Evolutionary conservation across 1,140 invertebrate genomes (phyloP).

Genomic region (Drosophila subpulchrella): DNA sequence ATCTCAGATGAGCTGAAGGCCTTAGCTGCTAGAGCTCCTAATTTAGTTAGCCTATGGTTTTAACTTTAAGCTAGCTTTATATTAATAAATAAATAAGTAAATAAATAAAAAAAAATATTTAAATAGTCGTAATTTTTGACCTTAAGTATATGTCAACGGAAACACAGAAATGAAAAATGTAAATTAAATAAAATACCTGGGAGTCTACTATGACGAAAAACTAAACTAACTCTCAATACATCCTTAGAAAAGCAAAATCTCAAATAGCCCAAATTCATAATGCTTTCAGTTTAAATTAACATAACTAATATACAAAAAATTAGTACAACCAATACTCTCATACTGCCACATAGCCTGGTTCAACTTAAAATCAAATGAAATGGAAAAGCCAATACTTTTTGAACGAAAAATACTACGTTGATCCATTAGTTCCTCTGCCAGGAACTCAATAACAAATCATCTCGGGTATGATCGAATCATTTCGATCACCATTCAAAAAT

Average conservation of each 20-base stretch:
- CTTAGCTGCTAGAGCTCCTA: no score
- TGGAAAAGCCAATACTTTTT: background rate
- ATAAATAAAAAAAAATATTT: no score
- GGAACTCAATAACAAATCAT: background rate
- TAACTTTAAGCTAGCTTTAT: no score
- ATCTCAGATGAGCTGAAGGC: no score
- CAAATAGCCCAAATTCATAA: background rate
- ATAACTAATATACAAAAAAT: conserved; percentile 7
- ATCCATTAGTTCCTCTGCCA: background rate
- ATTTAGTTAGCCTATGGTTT: no score
- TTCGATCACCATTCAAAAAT: no score
- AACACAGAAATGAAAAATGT: background rate
- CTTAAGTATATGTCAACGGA: background rate
- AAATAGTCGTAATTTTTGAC: no score
- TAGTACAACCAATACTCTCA: conserved; percentile 10
- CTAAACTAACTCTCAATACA: background rate
- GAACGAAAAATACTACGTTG: conserved; percentile 11
- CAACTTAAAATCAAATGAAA: background rate
- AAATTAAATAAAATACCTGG: background rate
- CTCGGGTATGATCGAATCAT: no score
- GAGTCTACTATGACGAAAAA: background rate
- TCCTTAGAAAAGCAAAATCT: background rate
- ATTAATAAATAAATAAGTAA: no score
- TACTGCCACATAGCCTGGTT: conserved; percentile 10
- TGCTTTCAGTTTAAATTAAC: background rate